Percentiles rank a stretch among this genome's conserved stretches.
Conservation (phyloP, 2,797 vertebrate species). For the Oreochromis grahami region DNA sequence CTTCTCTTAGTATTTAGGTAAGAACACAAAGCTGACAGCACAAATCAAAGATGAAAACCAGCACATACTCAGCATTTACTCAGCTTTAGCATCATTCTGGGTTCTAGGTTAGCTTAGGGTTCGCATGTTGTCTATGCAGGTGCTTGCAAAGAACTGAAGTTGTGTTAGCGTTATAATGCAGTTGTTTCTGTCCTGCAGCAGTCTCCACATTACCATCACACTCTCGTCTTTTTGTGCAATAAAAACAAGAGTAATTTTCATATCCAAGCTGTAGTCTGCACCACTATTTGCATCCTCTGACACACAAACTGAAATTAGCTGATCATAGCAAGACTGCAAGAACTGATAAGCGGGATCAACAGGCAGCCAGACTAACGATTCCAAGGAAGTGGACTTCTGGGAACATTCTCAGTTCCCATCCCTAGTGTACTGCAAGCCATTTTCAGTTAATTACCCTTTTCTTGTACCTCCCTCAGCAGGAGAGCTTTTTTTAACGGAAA, state of each 20-base stretch:
- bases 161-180: background rate
- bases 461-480: background rate
- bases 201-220: background rate
- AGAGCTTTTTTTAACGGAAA: background rate
- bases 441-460: background rate
- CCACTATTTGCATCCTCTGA: background rate
- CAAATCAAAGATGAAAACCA: background rate
- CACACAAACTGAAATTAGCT: background rate
- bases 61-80: background rate
- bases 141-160: background rate
- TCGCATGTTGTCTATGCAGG: background rate
- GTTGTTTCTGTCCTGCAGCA: background rate
- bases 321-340: background rate
- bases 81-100: background rate
- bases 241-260: background rate
- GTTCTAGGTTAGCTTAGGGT: background rate
- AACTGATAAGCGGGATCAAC: background rate
- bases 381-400: background rate
- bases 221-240: background rate
- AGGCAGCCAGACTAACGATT: background rate
- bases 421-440: background rate
- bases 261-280: background rate
- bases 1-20: no score
- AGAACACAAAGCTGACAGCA: no score
- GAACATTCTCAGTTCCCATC: background rate